A percentile compares a stretch with the other conserved stretches of the same genome.
phyloP scores from a whole-genome alignment of 2,113 vertebrate genomes.

The Carettochelys insculpta region DNA sequence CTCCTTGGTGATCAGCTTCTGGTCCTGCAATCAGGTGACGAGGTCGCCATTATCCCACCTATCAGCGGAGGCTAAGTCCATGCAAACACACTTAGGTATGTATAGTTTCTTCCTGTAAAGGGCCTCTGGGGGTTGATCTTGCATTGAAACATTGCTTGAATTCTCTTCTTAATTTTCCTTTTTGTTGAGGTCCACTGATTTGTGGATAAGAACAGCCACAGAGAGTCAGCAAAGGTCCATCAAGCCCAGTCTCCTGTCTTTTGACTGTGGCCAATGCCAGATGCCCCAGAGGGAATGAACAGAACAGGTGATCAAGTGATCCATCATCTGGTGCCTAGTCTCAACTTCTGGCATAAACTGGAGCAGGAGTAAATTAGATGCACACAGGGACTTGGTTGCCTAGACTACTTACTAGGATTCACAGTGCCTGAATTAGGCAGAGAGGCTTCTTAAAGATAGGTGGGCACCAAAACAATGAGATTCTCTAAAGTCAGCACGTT shows the following conservation, averaged over 20 bases:
- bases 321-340: too few species aligned
- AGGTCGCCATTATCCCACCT: conserved; percentile 94
- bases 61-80: conserved; percentile 89
- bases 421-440: neutral
- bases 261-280: too few species aligned
- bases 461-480: neutral
- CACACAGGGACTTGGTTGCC: neutral
- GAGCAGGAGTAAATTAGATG: conserved; percentile 15
- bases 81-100: conserved; percentile 39
- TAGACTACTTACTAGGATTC: neutral
- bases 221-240: too few species aligned
- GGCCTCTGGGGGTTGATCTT: neutral
- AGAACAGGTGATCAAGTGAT: too few species aligned
- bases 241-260: too few species aligned
- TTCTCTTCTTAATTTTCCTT: neutral
- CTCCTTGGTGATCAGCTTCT: conserved; percentile 84
- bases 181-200: neutral
- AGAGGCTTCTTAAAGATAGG: neutral
- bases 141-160: neutral
- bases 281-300: too few species aligned
- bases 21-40: conserved; percentile 85
- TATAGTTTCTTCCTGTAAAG: neutral
- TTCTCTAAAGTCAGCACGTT: neutral
- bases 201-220: neutral
- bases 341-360: neutral